Conservation (phyloP, 2,113 vertebrate species). For the Sisor rabdophorus region DNA sequence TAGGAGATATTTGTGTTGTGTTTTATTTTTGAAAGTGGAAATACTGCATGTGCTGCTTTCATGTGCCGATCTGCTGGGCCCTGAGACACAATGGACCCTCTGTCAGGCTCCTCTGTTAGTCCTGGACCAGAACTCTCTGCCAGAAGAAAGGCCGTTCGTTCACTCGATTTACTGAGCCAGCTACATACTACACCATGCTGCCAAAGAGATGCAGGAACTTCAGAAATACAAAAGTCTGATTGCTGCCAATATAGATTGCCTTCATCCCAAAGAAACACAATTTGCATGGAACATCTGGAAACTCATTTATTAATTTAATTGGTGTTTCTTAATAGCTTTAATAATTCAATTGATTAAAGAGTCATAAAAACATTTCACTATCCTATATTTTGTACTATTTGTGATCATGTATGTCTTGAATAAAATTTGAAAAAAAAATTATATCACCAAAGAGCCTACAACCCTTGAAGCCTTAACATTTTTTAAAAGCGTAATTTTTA, state of each 20-base stretch:
- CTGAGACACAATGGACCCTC: constrained; percentile 70
- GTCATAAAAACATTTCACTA: not conserved
- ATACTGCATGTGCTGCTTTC: constrained; percentile 66
- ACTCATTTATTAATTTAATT: not conserved
- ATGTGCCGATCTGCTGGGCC: constrained; percentile 60
- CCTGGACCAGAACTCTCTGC: constrained; percentile 61
- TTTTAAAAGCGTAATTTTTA: no score
- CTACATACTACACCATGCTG: not conserved
- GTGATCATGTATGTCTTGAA: not conserved
- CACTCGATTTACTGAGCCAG: constrained; percentile 24
- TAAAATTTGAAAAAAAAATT: not conserved
- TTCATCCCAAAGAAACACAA: no score
- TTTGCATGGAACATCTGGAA: not conserved
- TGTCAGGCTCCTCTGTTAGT: constrained; percentile 67
- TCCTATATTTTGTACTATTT: not conserved
- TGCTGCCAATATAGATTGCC: constrained; percentile 31
- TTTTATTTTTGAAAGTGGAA: constrained; percentile 68
- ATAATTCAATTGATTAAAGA: not conserved
- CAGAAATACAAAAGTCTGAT: constrained; percentile 28
- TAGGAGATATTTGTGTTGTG: constrained; percentile 64
- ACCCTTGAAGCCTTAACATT: no score
- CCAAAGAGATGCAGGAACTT: constrained; percentile 27
- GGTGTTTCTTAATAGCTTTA: not conserved
- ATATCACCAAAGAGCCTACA: no score
- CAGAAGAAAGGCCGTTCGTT: constrained; percentile 57